Conservation (phyloP, 1,140 invertebrate species). For the Diorhabda sublineata region DNA sequence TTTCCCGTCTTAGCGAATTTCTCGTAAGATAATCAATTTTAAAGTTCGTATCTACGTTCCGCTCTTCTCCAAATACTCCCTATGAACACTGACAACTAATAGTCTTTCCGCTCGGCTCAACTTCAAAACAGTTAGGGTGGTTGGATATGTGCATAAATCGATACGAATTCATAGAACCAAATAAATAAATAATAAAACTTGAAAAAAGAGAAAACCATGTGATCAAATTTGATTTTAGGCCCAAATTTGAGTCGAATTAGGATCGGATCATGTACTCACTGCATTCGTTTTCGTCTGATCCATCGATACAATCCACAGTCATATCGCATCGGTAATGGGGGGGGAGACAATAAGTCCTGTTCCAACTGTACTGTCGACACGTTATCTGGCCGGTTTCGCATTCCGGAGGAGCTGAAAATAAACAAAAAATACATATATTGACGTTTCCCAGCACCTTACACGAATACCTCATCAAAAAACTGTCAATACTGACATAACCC, state of each 20-base stretch:
- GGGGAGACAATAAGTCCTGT: slow-evolving; percentile 90
- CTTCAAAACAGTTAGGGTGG: too few relatives aligned
- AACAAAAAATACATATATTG: background rate
- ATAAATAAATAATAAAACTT: background rate
- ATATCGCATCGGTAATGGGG: slow-evolving; percentile 88
- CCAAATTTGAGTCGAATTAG: background rate
- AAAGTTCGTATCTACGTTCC: too few relatives aligned
- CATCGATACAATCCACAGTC: slow-evolving; percentile 89
- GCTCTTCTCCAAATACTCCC: too few relatives aligned
- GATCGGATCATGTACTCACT: slow-evolving; percentile 64
- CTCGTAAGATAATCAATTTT: too few relatives aligned
- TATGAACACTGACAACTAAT: too few relatives aligned
- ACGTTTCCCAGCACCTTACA: too few relatives aligned
- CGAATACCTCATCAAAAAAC: too few relatives aligned
- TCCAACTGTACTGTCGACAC: slow-evolving; percentile 87
- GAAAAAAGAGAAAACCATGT: background rate
- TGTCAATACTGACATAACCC: too few relatives aligned
- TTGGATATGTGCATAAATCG: background rate
- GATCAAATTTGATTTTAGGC: background rate
- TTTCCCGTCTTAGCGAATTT: too few relatives aligned
- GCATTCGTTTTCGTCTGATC: slow-evolving; percentile 88
- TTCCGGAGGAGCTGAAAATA: slow-evolving; percentile 75
- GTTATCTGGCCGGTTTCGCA: slow-evolving; percentile 81
- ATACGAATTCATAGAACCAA: background rate
- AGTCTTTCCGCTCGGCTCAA: too few relatives aligned